These are phyloP conservation scores for Rutilus rutilus DNA, from an alignment of 2,113 vertebrate species.

Conservation along the genomic window DNA sequence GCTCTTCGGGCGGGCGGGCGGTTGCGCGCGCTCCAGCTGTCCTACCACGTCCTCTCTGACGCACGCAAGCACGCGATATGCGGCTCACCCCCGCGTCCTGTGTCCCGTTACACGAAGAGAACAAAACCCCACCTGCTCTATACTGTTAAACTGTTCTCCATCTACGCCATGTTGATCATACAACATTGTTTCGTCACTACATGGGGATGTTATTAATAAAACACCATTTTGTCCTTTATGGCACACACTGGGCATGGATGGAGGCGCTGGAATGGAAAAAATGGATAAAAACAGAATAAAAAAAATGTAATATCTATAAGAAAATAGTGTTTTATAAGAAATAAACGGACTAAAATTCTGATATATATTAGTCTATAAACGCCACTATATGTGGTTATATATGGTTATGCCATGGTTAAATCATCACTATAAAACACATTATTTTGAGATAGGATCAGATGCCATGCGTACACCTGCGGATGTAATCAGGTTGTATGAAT, in stretches of 20 bases:
- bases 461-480: neutral
- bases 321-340: neutral
- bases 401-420: neutral
- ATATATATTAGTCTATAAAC: neutral
- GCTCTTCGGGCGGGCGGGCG: conserved; percentile 34
- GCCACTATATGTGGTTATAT: neutral
- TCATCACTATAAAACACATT: neutral
- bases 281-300: neutral
- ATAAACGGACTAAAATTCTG: neutral
- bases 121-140: conserved; percentile 41
- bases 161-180: conserved; percentile 10
- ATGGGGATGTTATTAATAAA: neutral
- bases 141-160: neutral
- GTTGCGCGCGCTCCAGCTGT: conserved; percentile 29
- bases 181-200: neutral
- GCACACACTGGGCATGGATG: neutral
- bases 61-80: conserved; percentile 49
- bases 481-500: neutral
- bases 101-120: conserved; percentile 37
- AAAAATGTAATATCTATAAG: neutral
- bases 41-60: conserved; percentile 54
- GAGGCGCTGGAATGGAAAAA: neutral
- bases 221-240: neutral
- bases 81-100: conserved; percentile 35
- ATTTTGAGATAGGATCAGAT: neutral